Base-by-base conservation (phyloP, 92 coral and sea anemone species). In the Zoanthus sociatus region DNA sequence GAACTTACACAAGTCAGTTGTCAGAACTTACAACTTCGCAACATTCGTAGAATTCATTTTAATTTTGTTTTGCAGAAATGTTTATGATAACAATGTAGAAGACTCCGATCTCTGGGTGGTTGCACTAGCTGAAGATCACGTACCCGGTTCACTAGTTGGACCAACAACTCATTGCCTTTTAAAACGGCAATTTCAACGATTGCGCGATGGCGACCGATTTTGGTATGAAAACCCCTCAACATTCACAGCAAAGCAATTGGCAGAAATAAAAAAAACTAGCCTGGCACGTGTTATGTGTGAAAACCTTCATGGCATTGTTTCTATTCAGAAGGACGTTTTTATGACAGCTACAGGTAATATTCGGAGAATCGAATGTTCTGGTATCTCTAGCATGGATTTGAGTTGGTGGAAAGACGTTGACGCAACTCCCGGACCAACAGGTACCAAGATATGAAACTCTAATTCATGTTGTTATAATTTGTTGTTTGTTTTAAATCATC, bases 151-250 rank as follows among this genome's bases (percentile, higher is more conserved):
- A 1, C 86, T 92, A 21, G 92, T 97, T n/a, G 99, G 99, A 0
- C 99, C 99, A 11, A 97, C 99, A 1, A 93, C 95, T 76, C 95
- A 90, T 21, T 97, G 99, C 54, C 92, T 97, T 42, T 77, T 97
- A n/a, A 90, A 88, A 44, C 90, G 86, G 46, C 99, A 97, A 47
- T 97, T 97, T 89, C 90, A 83, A 50, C 92, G 98, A 0, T 88
- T 95, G 85, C 92, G 99, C 15, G 98, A 97, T 82, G 99, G 98
- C 1, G 99, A 97, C 83, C 89, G 99, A 47, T 97, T 97, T 79
- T 97, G 99, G 99, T 97, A 90, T 90, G 98, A 97, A 86, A 92
- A 91, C 53, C 87, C 87, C 17, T 92, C 92, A 7, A 87, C 93
- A 21, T 97, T 97, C 63, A 92, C 93, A 16, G 69, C 78, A 11